Evolutionary conservation across 1,140 invertebrate species (phyloP).

Genomic region (Heterodera schachtii): DNA sequence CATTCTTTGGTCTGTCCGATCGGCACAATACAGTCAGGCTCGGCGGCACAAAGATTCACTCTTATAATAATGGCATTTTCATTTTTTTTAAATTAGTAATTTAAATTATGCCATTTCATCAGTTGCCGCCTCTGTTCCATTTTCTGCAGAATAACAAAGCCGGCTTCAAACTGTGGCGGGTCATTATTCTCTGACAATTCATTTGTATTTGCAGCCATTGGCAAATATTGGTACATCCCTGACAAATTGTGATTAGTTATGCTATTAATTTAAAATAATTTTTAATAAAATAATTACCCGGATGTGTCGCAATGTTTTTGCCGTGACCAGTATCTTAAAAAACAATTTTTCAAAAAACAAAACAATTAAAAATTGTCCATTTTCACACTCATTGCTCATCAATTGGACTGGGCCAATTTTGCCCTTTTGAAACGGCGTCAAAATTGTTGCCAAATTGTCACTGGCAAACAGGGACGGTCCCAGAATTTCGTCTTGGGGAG

Average conservation of each 20-base stretch:
- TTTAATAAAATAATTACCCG: too few relatives aligned
- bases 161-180: constrained; percentile 29
- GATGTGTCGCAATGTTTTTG: too few relatives aligned
- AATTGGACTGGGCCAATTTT: constrained; percentile 16
- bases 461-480: too few relatives aligned
- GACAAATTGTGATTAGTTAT: not conserved
- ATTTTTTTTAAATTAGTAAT: too few relatives aligned
- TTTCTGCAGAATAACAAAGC: constrained; percentile 29
- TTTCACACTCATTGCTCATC: constrained; percentile 6
- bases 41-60: too few relatives aligned
- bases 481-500: too few relatives aligned
- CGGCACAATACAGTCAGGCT: too few relatives aligned
- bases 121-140: constrained; percentile 28
- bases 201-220: constrained; percentile 25
- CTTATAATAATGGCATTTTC: too few relatives aligned
- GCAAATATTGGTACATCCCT: constrained; percentile 25
- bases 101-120: constrained; percentile 26
- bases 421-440: constrained; percentile 31
- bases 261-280: constrained; percentile 29
- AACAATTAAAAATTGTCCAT: not conserved
- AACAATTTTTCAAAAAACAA: not conserved
- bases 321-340: too few relatives aligned
- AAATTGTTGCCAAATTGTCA: constrained; percentile 27
- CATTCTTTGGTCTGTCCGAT: not conserved
- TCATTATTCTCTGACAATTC: not conserved